Evolutionary conservation across 1,140 invertebrate genomes (phyloP), one percentile per base, ranked within the genome.

Genomic region (Drosophila parabipectinata): DNA sequence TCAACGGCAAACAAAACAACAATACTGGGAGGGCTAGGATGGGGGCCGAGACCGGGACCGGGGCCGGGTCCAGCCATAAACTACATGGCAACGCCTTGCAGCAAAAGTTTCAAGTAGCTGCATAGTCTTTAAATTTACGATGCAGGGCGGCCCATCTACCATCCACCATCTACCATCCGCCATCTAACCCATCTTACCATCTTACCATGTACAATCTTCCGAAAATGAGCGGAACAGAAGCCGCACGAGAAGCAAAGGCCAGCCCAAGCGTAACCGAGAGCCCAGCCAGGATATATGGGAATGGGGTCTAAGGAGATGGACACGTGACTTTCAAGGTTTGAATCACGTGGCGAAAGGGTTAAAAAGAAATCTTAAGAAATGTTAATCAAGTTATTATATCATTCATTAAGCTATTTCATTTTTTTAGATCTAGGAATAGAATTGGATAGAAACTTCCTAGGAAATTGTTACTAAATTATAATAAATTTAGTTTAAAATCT

Each of bases 41-140:
- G 26, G 26, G 26, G 0, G 0, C 3, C 3, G 21, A 3, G 21
- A 21, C 21, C 21, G 21, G 21, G 21, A 21, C 21, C 21, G 21
- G 21, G 21, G 32, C 56, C 53, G 52, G 61, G 55, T 75, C 26
- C 56, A 51, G 63, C 69, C 77, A 73, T 79, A 79, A 79, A 79
- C 69, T 79, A 79, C 62, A 52, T 62, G 77, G 76, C 53, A 73
- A 79, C 77, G 77, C 77, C 78, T 80, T 77, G 72, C 77, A 75
- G 71, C 51, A 63, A 69, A 77, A 64, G 59, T 82, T 82, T 82
- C 73, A 71, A 82, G 79, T 82, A 77, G 79, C 74, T 79, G 77
- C 79, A 82, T 74, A 77, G 79, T 77, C 79, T 82, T 80, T 81
- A 82, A 82, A 82, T 82, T 82, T 82, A 82, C 78, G 78, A 81